Evolutionary conservation across 1,140 invertebrate genomes (phyloP).

Genomic region (Hirudo medicinalis): DNA sequence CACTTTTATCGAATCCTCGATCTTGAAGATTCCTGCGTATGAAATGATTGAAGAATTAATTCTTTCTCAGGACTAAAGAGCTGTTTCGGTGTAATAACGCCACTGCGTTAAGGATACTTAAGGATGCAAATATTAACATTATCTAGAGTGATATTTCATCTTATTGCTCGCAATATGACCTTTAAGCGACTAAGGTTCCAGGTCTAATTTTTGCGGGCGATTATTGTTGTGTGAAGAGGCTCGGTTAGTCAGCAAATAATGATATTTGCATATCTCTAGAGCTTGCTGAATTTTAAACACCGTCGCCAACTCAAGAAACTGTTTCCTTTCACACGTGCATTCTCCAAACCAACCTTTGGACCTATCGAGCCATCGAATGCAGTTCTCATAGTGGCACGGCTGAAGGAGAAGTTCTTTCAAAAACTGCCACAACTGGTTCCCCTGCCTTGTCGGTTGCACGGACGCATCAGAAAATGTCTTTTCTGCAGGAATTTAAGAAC

Average conservation of each 20-base stretch:
- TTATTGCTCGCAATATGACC: background rate
- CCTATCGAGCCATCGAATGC: slow-evolving; percentile 90
- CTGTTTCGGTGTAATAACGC: background rate
- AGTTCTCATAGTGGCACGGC: slow-evolving; percentile 70
- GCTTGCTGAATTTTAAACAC: background rate
- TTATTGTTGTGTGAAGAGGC: no score
- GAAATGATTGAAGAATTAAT: slow-evolving; percentile 5
- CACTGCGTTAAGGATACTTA: background rate
- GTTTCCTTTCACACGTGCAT: background rate
- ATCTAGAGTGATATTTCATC: no score
- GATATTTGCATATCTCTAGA: background rate
- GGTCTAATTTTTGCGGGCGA: no score
- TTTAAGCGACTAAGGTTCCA: background rate
- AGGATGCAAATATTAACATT: no score
- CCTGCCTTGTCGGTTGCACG: slow-evolving; percentile 18
- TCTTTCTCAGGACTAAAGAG: background rate
- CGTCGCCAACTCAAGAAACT: background rate
- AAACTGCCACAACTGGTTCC: slow-evolving; percentile 96
- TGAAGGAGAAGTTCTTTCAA: slow-evolving; percentile 85
- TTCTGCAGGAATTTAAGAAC: background rate
- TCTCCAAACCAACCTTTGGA: slow-evolving; percentile 49
- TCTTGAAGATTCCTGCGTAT: slow-evolving; percentile 81
- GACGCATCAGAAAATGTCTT: background rate
- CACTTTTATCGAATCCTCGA: slow-evolving; percentile 90
- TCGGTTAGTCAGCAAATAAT: background rate